Evolutionary conservation across 2,888 invertebrate species (phyloP).

Genomic region (Andrena chrysosceles): DNA sequence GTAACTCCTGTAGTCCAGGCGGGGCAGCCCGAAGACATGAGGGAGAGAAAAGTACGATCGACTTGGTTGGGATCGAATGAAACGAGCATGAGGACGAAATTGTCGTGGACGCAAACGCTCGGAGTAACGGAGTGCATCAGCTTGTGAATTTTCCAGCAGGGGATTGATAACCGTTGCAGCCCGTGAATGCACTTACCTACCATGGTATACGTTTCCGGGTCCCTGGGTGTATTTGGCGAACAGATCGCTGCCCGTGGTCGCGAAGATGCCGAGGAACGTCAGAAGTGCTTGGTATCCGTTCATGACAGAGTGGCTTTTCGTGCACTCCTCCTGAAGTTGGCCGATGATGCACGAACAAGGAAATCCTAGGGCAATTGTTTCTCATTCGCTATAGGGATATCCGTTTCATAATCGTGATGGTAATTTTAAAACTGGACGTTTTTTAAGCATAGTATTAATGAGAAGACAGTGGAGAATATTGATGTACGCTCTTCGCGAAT

Average conservation of each 20-base stretch:
- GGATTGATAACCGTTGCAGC: neutral
- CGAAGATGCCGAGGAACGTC: slow-evolving; percentile 60
- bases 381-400: neutral
- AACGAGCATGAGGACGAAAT: neutral
- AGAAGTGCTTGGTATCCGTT: slow-evolving; percentile 63
- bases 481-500: neutral
- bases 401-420: neutral
- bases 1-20: neutral
- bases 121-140: slow-evolving; percentile 15
- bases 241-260: slow-evolving; percentile 41
- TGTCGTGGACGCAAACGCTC: slow-evolving; percentile 2
- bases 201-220: slow-evolving; percentile 74
- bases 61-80: neutral
- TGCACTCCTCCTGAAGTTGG: slow-evolving; percentile 15
- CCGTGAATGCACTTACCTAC: slow-evolving; percentile 75
- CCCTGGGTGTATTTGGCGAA: slow-evolving; percentile 65
- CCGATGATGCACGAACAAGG: slow-evolving; percentile 21
- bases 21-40: neutral
- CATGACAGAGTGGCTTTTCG: slow-evolving; percentile 65
- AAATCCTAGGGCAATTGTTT: slow-evolving; percentile 45
- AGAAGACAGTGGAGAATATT: neutral
- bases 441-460: too few relatives aligned
- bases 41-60: neutral
- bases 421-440: too few relatives aligned
- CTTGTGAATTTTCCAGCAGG: neutral